phyloP scores from a whole-genome alignment of 2,113 vertebrate species.

The Polypterus bichir region DNA sequence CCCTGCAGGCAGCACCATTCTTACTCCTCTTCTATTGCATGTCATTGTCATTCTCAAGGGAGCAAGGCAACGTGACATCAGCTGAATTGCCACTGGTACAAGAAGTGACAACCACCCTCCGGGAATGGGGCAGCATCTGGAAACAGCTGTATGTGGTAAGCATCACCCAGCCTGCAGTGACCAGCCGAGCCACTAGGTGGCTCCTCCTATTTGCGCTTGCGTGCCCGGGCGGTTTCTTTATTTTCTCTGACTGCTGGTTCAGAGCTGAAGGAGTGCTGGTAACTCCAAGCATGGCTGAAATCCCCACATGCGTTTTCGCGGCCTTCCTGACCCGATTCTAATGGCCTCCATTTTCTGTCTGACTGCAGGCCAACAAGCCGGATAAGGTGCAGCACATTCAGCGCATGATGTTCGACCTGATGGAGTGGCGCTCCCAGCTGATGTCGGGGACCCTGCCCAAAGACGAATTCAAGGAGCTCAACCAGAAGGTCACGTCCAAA shows the following conservation, averaged over 20 bases:
- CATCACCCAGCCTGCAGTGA: neutral
- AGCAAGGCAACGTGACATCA: conserved; percentile 57
- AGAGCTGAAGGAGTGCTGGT: too few relatives aligned
- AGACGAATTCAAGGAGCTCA: conserved; percentile 92
- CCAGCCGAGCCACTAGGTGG: too few relatives aligned
- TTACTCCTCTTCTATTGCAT: too few relatives aligned
- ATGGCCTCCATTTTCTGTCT: neutral
- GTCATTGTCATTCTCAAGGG: conserved; percentile 34
- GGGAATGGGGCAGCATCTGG: conserved; percentile 96
- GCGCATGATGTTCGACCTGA: conserved; percentile 83
- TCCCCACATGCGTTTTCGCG: neutral
- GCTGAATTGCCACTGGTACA: conserved; percentile 87
- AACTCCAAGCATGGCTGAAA: too few relatives aligned
- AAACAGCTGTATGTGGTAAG: conserved; percentile 91
- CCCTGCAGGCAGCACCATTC: too few relatives aligned
- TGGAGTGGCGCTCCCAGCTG: conserved; percentile 95
- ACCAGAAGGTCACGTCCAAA: conserved; percentile 95
- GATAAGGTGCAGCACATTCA: conserved; percentile 67
- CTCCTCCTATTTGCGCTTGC: neutral
- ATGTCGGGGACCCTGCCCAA: conserved; percentile 87
- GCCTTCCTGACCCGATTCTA: neutral
- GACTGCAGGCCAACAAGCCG: conserved; percentile 61
- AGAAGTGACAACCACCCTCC: conserved; percentile 84
- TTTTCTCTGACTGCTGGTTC: too few relatives aligned
- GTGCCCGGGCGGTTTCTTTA: neutral